Base-by-base conservation (phyloP, 1,140 invertebrate genomes). In the Medauroidea extradentata region DNA sequence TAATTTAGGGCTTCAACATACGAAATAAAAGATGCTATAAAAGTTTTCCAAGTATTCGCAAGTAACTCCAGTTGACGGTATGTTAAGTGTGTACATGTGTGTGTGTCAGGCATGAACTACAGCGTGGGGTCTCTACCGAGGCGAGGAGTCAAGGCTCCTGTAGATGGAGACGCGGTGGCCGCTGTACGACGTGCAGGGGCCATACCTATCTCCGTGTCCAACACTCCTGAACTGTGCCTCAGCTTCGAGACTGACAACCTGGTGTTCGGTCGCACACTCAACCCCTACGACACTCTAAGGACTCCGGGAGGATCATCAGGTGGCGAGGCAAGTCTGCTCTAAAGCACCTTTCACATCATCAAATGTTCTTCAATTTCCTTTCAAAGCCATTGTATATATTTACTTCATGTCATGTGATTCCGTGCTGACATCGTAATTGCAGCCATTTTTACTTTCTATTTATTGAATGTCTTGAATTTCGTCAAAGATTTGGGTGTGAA, bases 191-290 rank as follows among this genome's bases (percentile, higher is more conserved):
- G 76, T 13, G 83, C 89, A 21, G 90, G 93, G 9, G 87, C 82
- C n/a, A 93, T 96, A 53, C 83, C 86, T 0, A 69, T 93, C 0
- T 79, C 86, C 39, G 83, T 91, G 0, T 93, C 91, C 2, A 93
- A 91, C 70, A 87, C 86, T 1, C 89, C 91, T 1, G 92, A 96
- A 74, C 75, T 90, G 14, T 88, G 86, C 65, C 69, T 86, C 24
- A 84, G 82, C 60, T 84, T 82, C 73, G 87, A 91, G 68, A 83
- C 82, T 0, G 74, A 73, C 7, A 93, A 92, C 75, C 72, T 78
- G 19, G 65, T 90, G 1, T 83, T 81, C 61, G 93, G 93, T 0
- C 71, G 76, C 39, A 90, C 90, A 0, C 78, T 79, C 27, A 96
- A 95, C 76, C 90, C 93, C 0, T 92, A 93, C 65, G 80, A 91